These are phyloP conservation scores for Rhogogaster chlorosoma DNA, from an alignment of 2,888 invertebrate genomes.

Conservation along the genomic window DNA sequence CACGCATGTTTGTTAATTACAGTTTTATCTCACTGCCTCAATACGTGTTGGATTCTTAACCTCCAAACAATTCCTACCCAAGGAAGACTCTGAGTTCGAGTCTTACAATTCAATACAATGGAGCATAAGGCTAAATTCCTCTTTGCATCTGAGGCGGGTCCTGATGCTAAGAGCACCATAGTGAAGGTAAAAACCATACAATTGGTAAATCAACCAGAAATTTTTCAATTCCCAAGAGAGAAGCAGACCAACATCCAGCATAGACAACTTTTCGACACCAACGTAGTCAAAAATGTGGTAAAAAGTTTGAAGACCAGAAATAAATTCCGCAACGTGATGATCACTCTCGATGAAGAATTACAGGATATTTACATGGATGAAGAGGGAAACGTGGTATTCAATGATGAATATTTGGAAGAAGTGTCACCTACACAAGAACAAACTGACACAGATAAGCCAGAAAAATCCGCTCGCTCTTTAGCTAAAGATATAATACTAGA, in stretches of 20 bases:
- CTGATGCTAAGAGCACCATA: constrained; percentile 29
- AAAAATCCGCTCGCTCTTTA: constrained; percentile 1
- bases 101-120: constrained; percentile 1
- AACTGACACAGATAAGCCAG: constrained; percentile 15
- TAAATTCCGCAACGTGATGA: constrained; percentile 25
- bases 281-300: constrained; percentile 14
- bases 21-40: neutral
- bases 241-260: constrained; percentile 22
- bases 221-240: constrained; percentile 41
- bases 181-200: constrained; percentile 48
- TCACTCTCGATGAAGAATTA: constrained; percentile 37
- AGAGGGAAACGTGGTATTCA: constrained; percentile 52
- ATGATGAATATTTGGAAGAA: constrained; percentile 53
- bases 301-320: constrained; percentile 38
- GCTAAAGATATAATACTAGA: constrained; percentile 47
- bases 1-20: neutral
- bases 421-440: neutral
- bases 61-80: neutral
- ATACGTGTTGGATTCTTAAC: neutral
- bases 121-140: neutral
- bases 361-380: constrained; percentile 51
- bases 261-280: neutral
- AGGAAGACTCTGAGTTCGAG: neutral
- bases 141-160: constrained; percentile 25
- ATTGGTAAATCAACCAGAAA: constrained; percentile 36